Conservation (phyloP, 2,888 invertebrate genomes). For the Brachypterus glaber region DNA sequence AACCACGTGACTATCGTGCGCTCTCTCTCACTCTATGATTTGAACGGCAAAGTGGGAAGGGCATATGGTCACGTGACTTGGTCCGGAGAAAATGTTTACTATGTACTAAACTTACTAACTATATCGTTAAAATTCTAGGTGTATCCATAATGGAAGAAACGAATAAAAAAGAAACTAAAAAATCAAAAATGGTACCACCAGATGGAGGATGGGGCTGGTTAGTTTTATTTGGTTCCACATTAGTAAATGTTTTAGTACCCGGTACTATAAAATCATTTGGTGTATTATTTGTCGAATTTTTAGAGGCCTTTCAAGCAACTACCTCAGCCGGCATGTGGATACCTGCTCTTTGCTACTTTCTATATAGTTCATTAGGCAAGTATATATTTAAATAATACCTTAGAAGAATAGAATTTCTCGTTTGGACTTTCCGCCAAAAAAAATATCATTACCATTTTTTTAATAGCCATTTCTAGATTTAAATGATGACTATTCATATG, state of each 20-base stretch:
- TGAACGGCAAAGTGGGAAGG: too few species aligned
- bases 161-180: slow-evolving; percentile 35
- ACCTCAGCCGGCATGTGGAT: slow-evolving; percentile 71
- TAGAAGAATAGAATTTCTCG: too few species aligned
- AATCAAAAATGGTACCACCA: slow-evolving; percentile 69
- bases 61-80: too few species aligned
- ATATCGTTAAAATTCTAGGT: too few species aligned
- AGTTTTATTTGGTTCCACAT: slow-evolving; percentile 60
- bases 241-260: slow-evolving; percentile 77
- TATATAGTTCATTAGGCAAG: slow-evolving; percentile 79
- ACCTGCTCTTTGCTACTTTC: slow-evolving; percentile 78
- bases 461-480: too few species aligned
- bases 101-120: too few species aligned
- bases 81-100: too few species aligned
- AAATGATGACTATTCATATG: too few species aligned
- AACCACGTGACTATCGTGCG: too few species aligned
- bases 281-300: slow-evolving; percentile 72
- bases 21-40: too few species aligned
- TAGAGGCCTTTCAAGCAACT: slow-evolving; percentile 66
- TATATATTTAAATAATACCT: background rate
- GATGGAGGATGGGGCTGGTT: slow-evolving; percentile 84
- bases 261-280: slow-evolving; percentile 85
- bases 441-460: too few species aligned
- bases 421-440: too few species aligned
- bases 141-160: slow-evolving; percentile 32